Evolutionary conservation across 2,797 vertebrate species (phyloP), one percentile per base, ranked within the genome.

Genomic region (Poecilia wingei): DNA sequence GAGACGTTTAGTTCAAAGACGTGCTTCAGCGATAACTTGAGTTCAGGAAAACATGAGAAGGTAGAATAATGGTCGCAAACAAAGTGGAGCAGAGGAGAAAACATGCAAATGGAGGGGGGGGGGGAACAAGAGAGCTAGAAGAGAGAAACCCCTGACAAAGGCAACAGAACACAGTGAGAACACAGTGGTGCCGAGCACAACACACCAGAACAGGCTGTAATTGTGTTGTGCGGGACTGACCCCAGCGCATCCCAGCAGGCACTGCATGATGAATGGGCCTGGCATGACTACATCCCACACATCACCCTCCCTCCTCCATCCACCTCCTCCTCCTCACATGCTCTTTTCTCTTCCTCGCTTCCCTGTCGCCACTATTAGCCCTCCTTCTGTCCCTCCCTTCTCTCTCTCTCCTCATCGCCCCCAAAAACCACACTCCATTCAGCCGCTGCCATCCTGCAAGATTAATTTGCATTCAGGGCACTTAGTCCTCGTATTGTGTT

Each of bases 401-500:
- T 39, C 20, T 66, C 68, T 39, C 68, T 74, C 88, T 81, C 77
- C 84, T 82, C 85, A 84, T 85, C 75, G 73, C 72, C 86, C 86
- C 72, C 77, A 73, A 73, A 73, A 93, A 92, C 87, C 92, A 68
- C 91, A 87, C 90, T 91, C 92, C 93, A 93, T 94, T 94, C 94
- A 95, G 90, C 88, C 75, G 84, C 93, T 94, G 94, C 93, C 92
- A 92, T 92, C 87, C 91, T 88, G 89, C 91, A 93, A 93, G 93
- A 95, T 93, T 93, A 91, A 94, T 94, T 93, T 94, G 93, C 92
- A 94, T 95, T 94, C 93, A 93, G 90, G 91, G 90, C 92, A 94
- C 93, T 94, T 94, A 94, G 93, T 92, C 87, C 84, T 85, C 64
- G 77, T 87, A 94, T 95, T 95, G 93, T 94, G 87, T 88, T 87